Conservation (phyloP, 2,113 vertebrate species). For the Siniperca knerii region DNA sequence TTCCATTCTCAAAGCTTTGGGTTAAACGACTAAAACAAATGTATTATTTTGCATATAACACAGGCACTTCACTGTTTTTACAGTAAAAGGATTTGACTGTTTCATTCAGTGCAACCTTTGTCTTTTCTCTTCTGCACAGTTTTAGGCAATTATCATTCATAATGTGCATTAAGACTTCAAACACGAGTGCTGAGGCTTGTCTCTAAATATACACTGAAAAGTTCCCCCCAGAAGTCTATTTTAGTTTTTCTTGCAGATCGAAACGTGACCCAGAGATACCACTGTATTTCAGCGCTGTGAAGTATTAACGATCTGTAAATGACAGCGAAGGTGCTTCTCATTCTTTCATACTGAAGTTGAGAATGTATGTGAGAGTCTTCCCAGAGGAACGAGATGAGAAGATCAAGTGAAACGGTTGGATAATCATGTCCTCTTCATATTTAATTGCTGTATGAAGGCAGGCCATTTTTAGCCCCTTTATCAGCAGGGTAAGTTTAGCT, state of each 20-base stretch:
- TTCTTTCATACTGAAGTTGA: constrained; percentile 23
- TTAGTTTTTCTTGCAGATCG: neutral
- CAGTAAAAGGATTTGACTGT: neutral
- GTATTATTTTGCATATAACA: neutral
- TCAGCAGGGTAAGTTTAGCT: constrained; percentile 3
- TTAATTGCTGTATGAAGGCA: constrained; percentile 50
- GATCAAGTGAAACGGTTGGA: constrained; percentile 45
- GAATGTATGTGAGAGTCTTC: constrained; percentile 20
- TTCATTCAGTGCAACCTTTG: neutral
- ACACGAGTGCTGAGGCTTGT: neutral
- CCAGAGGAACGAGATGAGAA: neutral
- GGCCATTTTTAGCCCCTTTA: constrained; percentile 30
- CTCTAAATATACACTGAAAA: constrained; percentile 23
- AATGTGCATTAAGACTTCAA: neutral
- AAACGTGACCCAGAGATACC: neutral
- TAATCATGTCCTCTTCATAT: constrained; percentile 52
- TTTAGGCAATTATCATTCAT: neutral
- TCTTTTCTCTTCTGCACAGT: neutral
- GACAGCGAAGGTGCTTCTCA: constrained; percentile 34
- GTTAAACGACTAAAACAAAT: neutral
- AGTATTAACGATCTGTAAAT: constrained; percentile 35
- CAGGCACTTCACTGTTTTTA: neutral
- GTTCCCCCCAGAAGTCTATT: neutral
- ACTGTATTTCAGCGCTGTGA: constrained; percentile 12
- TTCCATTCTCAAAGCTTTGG: neutral